These are phyloP conservation scores for Mobula hypostoma DNA, from an alignment of 2,113 vertebrate genomes.

Conservation along the genomic window DNA sequence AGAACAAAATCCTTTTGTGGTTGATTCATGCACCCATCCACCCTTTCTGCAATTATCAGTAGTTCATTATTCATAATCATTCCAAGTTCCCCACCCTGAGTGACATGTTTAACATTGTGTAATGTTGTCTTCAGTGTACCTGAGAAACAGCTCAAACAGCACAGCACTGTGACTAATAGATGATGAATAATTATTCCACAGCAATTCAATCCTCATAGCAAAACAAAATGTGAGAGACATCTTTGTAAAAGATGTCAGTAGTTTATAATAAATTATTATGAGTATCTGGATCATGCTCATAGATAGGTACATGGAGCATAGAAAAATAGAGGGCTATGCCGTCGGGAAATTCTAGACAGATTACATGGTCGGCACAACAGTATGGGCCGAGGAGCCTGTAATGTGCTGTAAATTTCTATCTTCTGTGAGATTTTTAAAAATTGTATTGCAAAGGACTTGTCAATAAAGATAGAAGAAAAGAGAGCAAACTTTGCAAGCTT, in stretches of 20 bases:
- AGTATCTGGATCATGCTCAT: not conserved
- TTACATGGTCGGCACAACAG: too few species aligned
- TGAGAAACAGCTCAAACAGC: not conserved
- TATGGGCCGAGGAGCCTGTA: too few species aligned
- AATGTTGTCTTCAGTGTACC: not conserved
- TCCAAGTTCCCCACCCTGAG: not conserved
- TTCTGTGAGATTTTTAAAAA: not conserved
- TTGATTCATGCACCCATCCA: not conserved
- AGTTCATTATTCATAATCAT: not conserved
- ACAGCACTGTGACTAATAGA: not conserved
- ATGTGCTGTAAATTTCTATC: too few species aligned
- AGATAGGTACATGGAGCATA: too few species aligned
- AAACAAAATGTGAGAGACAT: not conserved
- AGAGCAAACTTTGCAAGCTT: not conserved
- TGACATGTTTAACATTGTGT: not conserved
- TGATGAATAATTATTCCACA: not conserved
- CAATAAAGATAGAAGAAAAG: not conserved
- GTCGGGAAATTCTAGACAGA: too few species aligned
- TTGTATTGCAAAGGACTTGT: not conserved
- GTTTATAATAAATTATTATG: not conserved
- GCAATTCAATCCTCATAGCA: not conserved
- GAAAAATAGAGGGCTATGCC: too few species aligned
- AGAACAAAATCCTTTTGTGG: not conserved
- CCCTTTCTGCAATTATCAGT: not conserved
- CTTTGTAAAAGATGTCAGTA: not conserved